These are phyloP conservation scores for Onychomys arenicola DNA, from an alignment of 2,797 vertebrate species.

Conservation along the genomic window DNA sequence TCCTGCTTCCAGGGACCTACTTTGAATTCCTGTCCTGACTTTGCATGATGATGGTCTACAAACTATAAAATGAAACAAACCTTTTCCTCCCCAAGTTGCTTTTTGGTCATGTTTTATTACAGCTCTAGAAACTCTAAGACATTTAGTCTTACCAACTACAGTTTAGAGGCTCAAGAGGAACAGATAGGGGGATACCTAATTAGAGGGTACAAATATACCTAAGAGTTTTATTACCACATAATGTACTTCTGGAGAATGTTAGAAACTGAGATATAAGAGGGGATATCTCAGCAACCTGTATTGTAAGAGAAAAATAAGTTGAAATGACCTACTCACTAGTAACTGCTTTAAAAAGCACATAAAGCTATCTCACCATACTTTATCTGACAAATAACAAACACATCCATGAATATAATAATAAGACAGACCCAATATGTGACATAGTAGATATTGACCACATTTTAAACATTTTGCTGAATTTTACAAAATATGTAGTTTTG, in stretches of 20 bases:
- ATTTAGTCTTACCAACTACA: background rate
- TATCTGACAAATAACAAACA: background rate
- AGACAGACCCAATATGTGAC: background rate
- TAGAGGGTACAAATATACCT: background rate
- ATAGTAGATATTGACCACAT: background rate
- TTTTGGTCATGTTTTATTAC: background rate
- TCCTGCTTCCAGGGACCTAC: background rate
- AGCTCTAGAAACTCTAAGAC: background rate
- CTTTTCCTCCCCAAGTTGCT: background rate
- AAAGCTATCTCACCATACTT: background rate
- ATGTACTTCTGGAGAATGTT: background rate
- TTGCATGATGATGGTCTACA: background rate
- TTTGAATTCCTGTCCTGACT: too few relatives aligned
- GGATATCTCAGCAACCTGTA: background rate
- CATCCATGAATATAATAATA: background rate
- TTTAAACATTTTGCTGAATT: background rate
- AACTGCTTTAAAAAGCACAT: background rate
- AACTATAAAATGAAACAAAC: background rate
- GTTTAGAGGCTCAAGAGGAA: background rate
- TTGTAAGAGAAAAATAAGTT: background rate
- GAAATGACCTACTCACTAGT: background rate
- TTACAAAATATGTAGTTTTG: background rate
- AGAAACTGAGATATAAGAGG: background rate
- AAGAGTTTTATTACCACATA: background rate
- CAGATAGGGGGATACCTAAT: background rate